A percentile compares a stretch with the other conserved stretches of the same genome.
Conservation (phyloP, 2,888 invertebrate species). For the Scaptomyza reducta region DNA sequence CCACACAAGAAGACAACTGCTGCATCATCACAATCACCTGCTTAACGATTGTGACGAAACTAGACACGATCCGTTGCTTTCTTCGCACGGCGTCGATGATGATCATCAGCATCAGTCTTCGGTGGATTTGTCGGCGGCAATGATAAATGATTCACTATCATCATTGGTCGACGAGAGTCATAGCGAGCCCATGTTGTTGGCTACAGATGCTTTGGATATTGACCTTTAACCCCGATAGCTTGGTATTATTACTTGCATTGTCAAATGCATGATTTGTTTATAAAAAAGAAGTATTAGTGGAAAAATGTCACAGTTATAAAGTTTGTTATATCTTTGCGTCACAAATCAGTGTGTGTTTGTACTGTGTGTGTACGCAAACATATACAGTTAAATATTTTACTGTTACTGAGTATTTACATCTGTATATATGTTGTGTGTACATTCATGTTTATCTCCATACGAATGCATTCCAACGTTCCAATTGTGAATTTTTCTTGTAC, state of each 20-base stretch:
- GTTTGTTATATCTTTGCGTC: constrained; percentile 4
- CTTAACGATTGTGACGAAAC: constrained; percentile 54
- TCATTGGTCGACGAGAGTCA: constrained; percentile 80
- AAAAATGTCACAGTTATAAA: constrained; percentile 24
- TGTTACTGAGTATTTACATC: background rate
- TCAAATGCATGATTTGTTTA: constrained; percentile 21
- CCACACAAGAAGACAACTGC: constrained; percentile 15
- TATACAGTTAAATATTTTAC: background rate
- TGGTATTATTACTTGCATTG: constrained; percentile 34
- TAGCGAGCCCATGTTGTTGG: constrained; percentile 85
- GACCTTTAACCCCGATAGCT: constrained; percentile 66
- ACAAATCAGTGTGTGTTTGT: constrained; percentile 11
- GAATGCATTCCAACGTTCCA: constrained; percentile 49
- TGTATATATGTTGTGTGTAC: background rate
- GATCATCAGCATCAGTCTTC: constrained; percentile 59
- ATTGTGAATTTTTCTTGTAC: constrained; percentile 24
- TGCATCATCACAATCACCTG: constrained; percentile 46
- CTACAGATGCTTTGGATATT: constrained; percentile 85
- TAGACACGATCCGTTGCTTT: constrained; percentile 81
- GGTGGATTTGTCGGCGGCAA: constrained; percentile 80
- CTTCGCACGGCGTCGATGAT: constrained; percentile 60
- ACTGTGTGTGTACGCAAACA: background rate
- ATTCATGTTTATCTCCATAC: constrained; percentile 4
- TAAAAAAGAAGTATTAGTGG: constrained; percentile 40
- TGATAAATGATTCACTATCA: constrained; percentile 85